Evolutionary conservation across 2,797 vertebrate species (phyloP).

Genomic region (Scleropages formosus): DNA sequence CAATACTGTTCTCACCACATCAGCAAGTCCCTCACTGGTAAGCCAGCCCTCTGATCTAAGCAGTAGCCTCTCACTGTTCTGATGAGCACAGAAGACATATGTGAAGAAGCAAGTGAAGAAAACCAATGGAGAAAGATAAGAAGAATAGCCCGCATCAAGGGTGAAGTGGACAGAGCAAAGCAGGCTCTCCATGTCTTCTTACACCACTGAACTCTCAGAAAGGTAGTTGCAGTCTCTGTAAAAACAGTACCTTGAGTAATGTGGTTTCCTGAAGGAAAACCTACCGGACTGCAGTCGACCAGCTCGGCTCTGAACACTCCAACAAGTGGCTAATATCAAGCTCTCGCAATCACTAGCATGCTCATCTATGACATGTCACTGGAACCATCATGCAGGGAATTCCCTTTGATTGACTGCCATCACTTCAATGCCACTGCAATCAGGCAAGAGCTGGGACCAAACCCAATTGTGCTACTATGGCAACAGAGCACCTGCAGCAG

Average conservation of each 20-base stretch:
- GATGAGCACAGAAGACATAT: background rate
- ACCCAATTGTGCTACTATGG: background rate
- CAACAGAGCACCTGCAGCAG: background rate
- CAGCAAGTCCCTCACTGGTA: constrained; percentile 22
- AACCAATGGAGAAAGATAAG: background rate
- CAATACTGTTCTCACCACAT: constrained; percentile 34
- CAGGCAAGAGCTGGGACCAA: background rate
- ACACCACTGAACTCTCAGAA: too few species aligned
- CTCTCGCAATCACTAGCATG: too few species aligned
- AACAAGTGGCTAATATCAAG: background rate
- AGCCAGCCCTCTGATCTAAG: background rate
- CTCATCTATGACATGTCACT: too few species aligned
- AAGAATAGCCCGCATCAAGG: background rate
- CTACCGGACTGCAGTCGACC: too few species aligned
- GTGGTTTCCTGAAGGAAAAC: too few species aligned
- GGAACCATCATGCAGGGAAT: too few species aligned
- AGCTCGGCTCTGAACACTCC: too few species aligned
- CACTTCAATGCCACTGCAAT: too few species aligned
- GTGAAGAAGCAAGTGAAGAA: background rate
- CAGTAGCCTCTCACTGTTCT: background rate
- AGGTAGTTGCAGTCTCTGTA: too few species aligned
- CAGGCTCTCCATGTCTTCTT: background rate
- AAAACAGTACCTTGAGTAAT: too few species aligned
- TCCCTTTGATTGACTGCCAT: background rate
- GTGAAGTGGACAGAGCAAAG: background rate